Evolutionary conservation across 2,113 vertebrate species (phyloP), one percentile per base, ranked within the genome.

Genomic region (Spermophilus dauricus): DNA sequence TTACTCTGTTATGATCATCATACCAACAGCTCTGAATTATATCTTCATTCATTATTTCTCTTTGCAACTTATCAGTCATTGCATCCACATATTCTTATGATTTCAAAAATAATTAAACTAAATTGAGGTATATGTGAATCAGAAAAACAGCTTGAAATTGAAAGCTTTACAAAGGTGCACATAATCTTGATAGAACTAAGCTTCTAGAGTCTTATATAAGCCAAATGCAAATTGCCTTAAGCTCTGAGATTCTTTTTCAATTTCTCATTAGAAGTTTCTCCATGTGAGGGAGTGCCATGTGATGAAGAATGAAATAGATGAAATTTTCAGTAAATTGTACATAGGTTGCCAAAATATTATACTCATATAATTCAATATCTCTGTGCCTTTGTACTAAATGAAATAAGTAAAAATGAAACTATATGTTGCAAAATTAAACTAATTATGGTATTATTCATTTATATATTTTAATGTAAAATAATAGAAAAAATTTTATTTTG

Each of bases 71-170:
- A 69, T 53, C 45, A 28, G 16, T 18, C 12, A 37, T 20, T 90
- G 18, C 26, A 97, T 39, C 30, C 30, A 48, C 13, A 75, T 51
- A 53, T 85, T 95, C 37, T 80, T 48, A 58, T 32, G 65, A 51
- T 86, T 85, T 51, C 75, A 87, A 96, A 97, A 51, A 51, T 51
- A 92, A 95, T 89, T 92, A 67, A 86, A 91, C 5, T 65, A 93
- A 11, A 0, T 75, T 51, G 32, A 18, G 7, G n/a, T 13, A 93
- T 2, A 6, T 39, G 58, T 16, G 26, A 93, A 28, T 30, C 37
- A 83, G 67, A 17, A 86, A 94, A 88, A 92, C 18, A 89, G 17
- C 32, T 77, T 96, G 30, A 94, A 77, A 65, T 26, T 63, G 28
- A 91, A 86, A 86, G 34, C 65, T 53, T 22, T 73, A 0, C 32